Evolutionary conservation across 2,888 invertebrate species (phyloP).

Genomic region (Zonitis immaculata): DNA sequence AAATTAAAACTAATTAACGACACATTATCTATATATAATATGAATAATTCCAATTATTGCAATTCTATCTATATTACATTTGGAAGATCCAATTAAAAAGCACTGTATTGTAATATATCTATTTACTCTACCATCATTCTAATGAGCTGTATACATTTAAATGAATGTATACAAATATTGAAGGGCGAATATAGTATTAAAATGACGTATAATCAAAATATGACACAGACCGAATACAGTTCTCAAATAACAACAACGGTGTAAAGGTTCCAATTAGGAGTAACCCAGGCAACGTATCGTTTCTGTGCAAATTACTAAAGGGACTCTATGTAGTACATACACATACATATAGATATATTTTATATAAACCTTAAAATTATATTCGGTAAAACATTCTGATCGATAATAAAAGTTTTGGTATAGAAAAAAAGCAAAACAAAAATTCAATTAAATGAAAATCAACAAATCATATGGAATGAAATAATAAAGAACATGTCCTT

Average conservation of each 20-base stretch:
- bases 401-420: too few relatives aligned
- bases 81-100: conserved; percentile 12
- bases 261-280: conserved; percentile 44
- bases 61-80: background rate
- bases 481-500: background rate
- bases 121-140: background rate
- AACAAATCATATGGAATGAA: too few relatives aligned
- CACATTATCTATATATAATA: too few relatives aligned
- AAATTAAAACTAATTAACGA: too few relatives aligned
- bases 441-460: too few relatives aligned
- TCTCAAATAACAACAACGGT: conserved; percentile 40
- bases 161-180: background rate
- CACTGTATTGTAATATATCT: conserved; percentile 1
- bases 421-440: too few relatives aligned
- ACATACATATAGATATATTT: conserved; percentile 5
- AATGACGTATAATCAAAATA: conserved; percentile 31
- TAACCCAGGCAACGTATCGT: conserved; percentile 38
- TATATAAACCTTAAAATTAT: conserved; percentile 12
- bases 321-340: conserved; percentile 1
- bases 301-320: conserved; percentile 17
- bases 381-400: conserved; percentile 6
- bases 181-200: conserved; percentile 7
- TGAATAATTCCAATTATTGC: background rate
- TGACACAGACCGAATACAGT: conserved; percentile 33
- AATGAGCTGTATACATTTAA: conserved; percentile 7